These are phyloP conservation scores for Diloba caeruleocephala DNA, from an alignment of 2,888 invertebrate species.

Conservation along the genomic window DNA sequence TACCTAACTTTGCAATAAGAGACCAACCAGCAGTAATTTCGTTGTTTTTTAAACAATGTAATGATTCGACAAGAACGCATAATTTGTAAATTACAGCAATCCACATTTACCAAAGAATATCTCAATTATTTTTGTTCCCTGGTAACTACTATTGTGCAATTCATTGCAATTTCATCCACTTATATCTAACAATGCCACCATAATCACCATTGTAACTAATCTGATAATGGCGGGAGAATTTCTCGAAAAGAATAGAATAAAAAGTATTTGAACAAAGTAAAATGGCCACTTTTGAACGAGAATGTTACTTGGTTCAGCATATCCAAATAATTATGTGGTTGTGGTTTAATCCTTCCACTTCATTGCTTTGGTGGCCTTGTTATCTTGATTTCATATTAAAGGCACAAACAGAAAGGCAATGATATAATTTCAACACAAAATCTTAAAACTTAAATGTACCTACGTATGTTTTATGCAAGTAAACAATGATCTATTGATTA, in stretches of 20 bases:
- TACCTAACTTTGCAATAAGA: too few relatives aligned
- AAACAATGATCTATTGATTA: too few relatives aligned
- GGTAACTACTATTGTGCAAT: slow-evolving; percentile 2
- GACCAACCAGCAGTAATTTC: too few relatives aligned
- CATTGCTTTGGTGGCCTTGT: too few relatives aligned
- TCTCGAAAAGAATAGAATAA: slow-evolving; percentile 9
- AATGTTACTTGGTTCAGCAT: background rate
- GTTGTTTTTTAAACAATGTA: background rate
- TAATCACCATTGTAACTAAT: slow-evolving; percentile 13
- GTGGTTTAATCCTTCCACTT: too few relatives aligned
- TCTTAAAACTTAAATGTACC: too few relatives aligned
- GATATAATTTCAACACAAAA: too few relatives aligned
- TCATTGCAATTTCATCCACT: slow-evolving; percentile 21
- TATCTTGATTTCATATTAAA: too few relatives aligned
- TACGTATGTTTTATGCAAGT: too few relatives aligned
- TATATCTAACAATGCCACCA: background rate
- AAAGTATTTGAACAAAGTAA: background rate
- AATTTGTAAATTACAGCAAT: slow-evolving; percentile 12
- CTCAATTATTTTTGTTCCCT: slow-evolving; percentile 8
- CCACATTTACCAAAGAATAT: slow-evolving; percentile 7
- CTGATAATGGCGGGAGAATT: slow-evolving; percentile 5
- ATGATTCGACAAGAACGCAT: background rate
- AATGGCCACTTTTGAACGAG: background rate
- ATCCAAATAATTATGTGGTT: too few relatives aligned
- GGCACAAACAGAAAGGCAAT: too few relatives aligned